A percentile compares a stretch with the other conserved stretches of the same genome.
phyloP scores from a whole-genome alignment of 2,113 vertebrate species.

The Paedocypris sp. region DNA sequence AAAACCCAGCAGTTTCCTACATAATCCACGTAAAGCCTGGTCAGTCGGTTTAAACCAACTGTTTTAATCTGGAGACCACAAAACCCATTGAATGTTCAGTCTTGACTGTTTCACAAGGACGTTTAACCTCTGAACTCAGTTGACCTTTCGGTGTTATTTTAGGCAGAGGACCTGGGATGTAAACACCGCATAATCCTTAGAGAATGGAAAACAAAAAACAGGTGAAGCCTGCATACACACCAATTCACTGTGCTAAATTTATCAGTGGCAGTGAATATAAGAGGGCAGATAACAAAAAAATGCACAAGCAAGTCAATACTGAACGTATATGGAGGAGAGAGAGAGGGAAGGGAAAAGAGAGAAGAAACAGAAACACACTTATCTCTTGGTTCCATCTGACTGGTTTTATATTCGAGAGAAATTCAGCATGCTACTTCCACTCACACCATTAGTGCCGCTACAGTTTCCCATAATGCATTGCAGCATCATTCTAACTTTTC shows the following conservation, averaged over 20 bases:
- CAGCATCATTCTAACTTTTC: not conserved
- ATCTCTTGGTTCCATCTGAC: not conserved
- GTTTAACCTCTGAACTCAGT: not conserved
- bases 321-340: too few species aligned
- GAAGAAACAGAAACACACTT: not conserved
- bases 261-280: not conserved
- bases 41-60: not conserved
- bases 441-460: not conserved
- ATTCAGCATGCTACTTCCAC: not conserved
- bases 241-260: slow-evolving; percentile 1
- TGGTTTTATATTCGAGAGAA: not conserved
- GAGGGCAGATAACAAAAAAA: slow-evolving; percentile 3
- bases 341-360: not conserved
- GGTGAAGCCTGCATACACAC: not conserved
- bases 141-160: not conserved
- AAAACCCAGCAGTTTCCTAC: too few species aligned
- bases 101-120: not conserved
- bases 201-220: not conserved
- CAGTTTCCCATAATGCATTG: not conserved
- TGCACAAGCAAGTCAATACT: not conserved
- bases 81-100: not conserved
- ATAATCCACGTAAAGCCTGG: not conserved
- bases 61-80: not conserved
- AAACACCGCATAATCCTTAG: slow-evolving; percentile 4
- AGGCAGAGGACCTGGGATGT: not conserved